Percentiles rank a stretch among this genome's conserved stretches.
Evolutionary conservation across 2,113 vertebrate species (phyloP).

Genomic region (Copsychus sechellarum): DNA sequence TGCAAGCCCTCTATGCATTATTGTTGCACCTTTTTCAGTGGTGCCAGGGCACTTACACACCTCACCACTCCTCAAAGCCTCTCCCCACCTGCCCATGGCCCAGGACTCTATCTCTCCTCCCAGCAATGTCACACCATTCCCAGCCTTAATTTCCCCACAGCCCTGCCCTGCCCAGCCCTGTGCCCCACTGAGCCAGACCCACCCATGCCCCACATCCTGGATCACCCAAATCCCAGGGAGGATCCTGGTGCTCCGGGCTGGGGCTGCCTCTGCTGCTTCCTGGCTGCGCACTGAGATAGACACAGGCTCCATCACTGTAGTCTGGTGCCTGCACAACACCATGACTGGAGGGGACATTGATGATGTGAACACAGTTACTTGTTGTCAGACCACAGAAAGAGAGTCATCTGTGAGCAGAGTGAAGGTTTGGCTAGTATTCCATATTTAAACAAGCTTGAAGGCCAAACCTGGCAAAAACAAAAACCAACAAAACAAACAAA

Average conservation of each 20-base stretch:
- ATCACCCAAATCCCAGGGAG: too few relatives aligned
- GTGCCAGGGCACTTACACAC: background rate
- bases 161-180: background rate
- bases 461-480: background rate
- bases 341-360: too few relatives aligned
- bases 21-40: background rate
- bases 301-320: background rate
- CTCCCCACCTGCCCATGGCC: background rate
- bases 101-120: background rate
- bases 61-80: background rate
- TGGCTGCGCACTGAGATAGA: accelerated
- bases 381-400: background rate
- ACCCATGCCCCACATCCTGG: accelerated
- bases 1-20: background rate
- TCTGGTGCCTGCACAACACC: background rate
- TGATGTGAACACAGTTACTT: background rate
- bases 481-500: too few relatives aligned
- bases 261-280: background rate
- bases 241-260: accelerated
- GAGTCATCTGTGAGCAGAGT: background rate
- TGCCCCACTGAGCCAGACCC: background rate
- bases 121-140: accelerated
- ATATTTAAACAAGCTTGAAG: background rate
- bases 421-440: background rate
- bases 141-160: background rate